These are phyloP conservation scores for Pipistrellus pygmaeus DNA, from an alignment of 2,797 vertebrate species.

Conservation along the genomic window DNA sequence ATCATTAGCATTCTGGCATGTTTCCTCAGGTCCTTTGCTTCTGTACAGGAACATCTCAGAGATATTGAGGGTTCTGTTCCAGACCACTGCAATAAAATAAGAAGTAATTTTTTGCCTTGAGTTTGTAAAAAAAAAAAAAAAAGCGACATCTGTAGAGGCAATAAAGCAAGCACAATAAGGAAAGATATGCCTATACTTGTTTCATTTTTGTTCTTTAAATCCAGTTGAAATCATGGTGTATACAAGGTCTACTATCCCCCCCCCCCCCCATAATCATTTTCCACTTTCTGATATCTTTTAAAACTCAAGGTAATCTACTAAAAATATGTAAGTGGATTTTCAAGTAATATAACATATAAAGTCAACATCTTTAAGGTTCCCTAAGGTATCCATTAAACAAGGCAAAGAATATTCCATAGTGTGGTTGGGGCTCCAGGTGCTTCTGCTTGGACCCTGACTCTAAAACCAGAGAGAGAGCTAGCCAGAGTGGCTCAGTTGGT, in stretches of 20 bases:
- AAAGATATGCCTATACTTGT: not conserved
- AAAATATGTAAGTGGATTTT: not conserved
- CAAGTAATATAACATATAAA: not conserved
- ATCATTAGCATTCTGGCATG: not conserved
- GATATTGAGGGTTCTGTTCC: not conserved
- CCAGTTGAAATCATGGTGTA: not conserved
- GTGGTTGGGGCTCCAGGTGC: not conserved
- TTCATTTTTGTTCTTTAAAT: slow-evolving; percentile 23
- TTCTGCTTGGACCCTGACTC: not conserved
- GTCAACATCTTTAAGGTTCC: not conserved
- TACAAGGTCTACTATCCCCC: not conserved
- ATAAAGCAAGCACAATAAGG: not conserved
- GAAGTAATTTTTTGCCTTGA: not conserved
- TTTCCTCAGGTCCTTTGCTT: not conserved
- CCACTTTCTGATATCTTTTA: not conserved
- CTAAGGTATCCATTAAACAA: not conserved
- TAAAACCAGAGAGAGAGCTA: not conserved
- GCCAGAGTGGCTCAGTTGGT: not conserved
- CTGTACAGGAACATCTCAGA: not conserved
- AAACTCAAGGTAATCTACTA: not conserved
- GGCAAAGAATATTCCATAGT: not conserved
- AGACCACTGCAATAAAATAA: not conserved
- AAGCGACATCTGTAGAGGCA: not conserved
- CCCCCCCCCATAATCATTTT: not conserved
- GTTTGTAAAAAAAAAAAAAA: not conserved